Percentiles rank a stretch among this genome's conserved stretches.
phyloP scores from a whole-genome alignment of 2,888 invertebrate genomes.

The Trissoscelio sp. region DNA sequence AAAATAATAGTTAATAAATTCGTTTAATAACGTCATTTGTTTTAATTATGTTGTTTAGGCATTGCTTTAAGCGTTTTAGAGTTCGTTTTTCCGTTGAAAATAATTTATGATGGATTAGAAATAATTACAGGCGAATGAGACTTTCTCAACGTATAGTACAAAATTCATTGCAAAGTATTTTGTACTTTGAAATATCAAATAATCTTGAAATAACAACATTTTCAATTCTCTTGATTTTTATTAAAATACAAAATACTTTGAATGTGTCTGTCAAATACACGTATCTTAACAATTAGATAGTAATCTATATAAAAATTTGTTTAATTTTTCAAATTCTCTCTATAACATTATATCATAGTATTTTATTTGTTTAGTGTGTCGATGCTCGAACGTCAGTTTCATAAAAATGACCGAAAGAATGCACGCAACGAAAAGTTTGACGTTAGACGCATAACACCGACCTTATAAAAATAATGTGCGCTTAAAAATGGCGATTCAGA shows the following conservation, averaged over 20 bases:
- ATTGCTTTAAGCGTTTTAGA: conserved; percentile 54
- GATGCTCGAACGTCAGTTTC: conserved; percentile 2
- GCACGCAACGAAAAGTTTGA: conserved; percentile 13
- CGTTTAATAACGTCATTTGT: too few species aligned
- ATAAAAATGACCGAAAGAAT: conserved; percentile 12
- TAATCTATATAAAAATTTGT: conserved; percentile 54
- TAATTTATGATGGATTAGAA: conserved; percentile 27
- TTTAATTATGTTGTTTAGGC: conserved; percentile 31
- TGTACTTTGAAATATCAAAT: conserved; percentile 3
- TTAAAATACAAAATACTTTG: conserved; percentile 47
- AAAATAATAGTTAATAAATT: not conserved
- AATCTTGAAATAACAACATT: not conserved
- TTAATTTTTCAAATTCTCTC: conserved; percentile 37
- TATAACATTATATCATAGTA: conserved; percentile 30
- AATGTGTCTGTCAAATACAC: conserved; percentile 25
- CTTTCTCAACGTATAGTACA: conserved; percentile 39
- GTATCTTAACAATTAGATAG: conserved; percentile 45
- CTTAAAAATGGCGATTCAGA: conserved; percentile 36
- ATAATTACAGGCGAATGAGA: conserved; percentile 37
- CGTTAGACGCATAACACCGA: conserved; percentile 6
- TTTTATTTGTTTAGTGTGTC: conserved; percentile 4
- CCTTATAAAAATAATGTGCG: conserved; percentile 65
- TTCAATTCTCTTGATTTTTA: not conserved
- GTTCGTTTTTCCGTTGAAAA: conserved; percentile 26
- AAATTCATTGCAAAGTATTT: conserved; percentile 49